Evolutionary conservation across 2,888 invertebrate species (phyloP).

Genomic region (Pilophorus perplexus): DNA sequence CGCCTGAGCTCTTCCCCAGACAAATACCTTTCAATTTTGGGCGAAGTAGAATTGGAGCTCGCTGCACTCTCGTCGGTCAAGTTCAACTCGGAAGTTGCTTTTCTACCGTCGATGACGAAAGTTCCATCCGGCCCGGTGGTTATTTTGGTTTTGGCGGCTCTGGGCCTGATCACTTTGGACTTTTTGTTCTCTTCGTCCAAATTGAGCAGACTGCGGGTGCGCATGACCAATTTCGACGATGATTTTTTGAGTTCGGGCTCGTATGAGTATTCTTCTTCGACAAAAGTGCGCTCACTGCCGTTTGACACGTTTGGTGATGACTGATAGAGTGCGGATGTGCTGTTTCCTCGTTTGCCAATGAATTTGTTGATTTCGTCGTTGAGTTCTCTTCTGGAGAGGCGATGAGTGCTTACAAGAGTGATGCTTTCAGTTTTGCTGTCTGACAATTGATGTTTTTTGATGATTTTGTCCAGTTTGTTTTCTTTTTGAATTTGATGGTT

Average conservation of each 20-base stretch:
- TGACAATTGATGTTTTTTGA: background rate
- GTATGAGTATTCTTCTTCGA: slow-evolving; percentile 49
- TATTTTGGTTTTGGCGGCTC: slow-evolving; percentile 46
- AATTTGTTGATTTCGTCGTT: slow-evolving; percentile 37
- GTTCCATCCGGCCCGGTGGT: slow-evolving; percentile 48
- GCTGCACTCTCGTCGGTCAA: slow-evolving; percentile 43
- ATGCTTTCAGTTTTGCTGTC: slow-evolving; percentile 11
- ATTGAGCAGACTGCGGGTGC: slow-evolving; percentile 49
- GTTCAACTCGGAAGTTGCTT: slow-evolving; percentile 45
- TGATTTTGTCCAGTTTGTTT: background rate
- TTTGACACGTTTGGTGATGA: slow-evolving; percentile 15
- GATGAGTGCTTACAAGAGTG: slow-evolving; percentile 17
- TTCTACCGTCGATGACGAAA: slow-evolving; percentile 45
- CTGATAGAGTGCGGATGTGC: slow-evolving; percentile 13
- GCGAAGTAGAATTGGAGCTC: background rate
- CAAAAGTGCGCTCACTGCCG: slow-evolving; percentile 34
- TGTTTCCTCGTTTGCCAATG: slow-evolving; percentile 35
- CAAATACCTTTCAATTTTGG: slow-evolving; percentile 7
- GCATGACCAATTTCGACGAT: slow-evolving; percentile 48
- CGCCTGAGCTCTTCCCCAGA: slow-evolving; percentile 43
- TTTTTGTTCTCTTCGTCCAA: slow-evolving; percentile 46
- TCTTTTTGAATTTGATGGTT: slow-evolving; percentile 27
- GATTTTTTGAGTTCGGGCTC: slow-evolving; percentile 48
- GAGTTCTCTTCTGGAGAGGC: slow-evolving; percentile 23
- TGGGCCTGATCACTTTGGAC: slow-evolving; percentile 35